Conservation (phyloP, 2,113 vertebrate species). For the Pygoscelis adeliae region DNA sequence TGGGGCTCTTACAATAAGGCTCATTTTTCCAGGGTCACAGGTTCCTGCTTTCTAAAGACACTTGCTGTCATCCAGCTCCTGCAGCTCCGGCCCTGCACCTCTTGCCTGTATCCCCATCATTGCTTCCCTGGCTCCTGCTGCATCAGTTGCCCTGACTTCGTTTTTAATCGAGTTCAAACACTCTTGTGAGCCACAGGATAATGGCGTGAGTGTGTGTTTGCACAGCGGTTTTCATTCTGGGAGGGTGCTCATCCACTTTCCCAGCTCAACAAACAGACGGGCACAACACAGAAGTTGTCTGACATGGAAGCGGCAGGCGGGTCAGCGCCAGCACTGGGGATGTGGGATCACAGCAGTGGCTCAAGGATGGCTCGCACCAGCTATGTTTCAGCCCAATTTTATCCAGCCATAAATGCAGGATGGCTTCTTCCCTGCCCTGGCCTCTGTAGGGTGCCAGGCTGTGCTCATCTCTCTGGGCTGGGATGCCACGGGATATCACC, state of each 20-base stretch:
- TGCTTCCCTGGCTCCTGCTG: neutral
- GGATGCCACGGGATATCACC: neutral
- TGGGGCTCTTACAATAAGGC: neutral
- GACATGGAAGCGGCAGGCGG: neutral
- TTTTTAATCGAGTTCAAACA: neutral
- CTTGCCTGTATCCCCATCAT: neutral
- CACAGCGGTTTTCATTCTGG: neutral
- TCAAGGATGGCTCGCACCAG: neutral
- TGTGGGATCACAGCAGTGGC: neutral
- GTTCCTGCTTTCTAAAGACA: neutral
- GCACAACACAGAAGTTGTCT: neutral
- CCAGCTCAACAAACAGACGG: neutral
- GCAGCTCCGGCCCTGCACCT: neutral
- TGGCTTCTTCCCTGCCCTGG: neutral
- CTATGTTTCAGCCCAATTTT: neutral
- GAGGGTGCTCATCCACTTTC: neutral
- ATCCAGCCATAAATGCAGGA: neutral
- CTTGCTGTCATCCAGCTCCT: neutral
- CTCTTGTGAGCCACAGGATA: neutral
- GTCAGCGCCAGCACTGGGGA: accelerated
- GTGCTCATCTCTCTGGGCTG: neutral
- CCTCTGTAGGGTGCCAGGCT: neutral
- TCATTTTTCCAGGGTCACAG: neutral
- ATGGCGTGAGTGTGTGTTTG: neutral
- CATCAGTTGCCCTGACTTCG: neutral